Evolutionary conservation across 2,113 vertebrate genomes (phyloP).

Genomic region (Spheniscus mendiculus): DNA sequence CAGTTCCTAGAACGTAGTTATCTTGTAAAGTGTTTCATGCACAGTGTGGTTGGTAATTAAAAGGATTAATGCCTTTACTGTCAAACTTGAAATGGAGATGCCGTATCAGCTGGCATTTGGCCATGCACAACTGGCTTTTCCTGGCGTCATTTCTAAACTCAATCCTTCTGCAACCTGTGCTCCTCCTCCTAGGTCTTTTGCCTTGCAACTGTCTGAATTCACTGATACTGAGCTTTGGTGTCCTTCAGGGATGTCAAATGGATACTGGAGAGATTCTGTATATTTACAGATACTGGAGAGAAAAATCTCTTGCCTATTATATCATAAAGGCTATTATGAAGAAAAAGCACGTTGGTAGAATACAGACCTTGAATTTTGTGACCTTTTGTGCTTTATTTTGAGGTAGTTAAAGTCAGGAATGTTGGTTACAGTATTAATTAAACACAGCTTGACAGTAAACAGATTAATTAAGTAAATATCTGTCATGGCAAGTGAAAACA

Average conservation of each 20-base stretch:
- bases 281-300: background rate
- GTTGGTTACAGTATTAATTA: background rate
- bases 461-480: background rate
- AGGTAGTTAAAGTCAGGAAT: background rate
- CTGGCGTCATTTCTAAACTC: background rate
- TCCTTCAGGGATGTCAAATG: background rate
- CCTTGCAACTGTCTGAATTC: background rate
- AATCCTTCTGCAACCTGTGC: background rate
- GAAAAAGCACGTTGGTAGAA: background rate
- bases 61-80: background rate
- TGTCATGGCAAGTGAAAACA: background rate
- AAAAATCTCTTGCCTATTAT: background rate
- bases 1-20: background rate
- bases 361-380: background rate
- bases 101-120: background rate
- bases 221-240: background rate
- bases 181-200: background rate
- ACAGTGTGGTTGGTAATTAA: fast-evolving
- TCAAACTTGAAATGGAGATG: background rate
- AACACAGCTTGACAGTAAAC: background rate
- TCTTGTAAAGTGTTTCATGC: background rate
- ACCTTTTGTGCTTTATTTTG: background rate
- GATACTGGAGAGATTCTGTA: fast-evolving
- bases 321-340: background rate
- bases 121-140: fast-evolving